phyloP scores from a whole-genome alignment of 2,888 invertebrate species.

The Morpho helenor region DNA sequence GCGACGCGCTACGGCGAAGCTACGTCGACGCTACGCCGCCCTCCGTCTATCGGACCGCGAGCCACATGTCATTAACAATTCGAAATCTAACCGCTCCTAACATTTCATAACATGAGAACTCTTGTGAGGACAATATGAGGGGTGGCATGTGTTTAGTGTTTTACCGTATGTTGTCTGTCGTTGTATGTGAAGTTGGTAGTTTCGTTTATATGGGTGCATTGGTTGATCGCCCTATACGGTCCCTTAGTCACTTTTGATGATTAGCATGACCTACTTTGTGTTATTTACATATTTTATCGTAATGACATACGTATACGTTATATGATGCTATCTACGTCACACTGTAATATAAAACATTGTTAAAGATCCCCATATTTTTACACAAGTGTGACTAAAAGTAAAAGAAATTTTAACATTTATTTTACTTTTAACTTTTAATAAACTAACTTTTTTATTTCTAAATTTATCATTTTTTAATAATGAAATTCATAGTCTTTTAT shows the following conservation, averaged over 20 bases:
- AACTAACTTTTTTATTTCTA: no score
- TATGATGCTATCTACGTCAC: constrained; percentile 48
- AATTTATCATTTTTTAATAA: no score
- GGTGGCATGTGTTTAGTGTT: constrained; percentile 48
- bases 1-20: constrained; percentile 51
- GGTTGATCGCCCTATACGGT: constrained; percentile 52
- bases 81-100: constrained; percentile 14
- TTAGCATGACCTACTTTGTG: constrained; percentile 48
- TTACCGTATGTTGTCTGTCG: constrained; percentile 48
- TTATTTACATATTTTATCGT: constrained; percentile 18
- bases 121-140: constrained; percentile 18
- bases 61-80: constrained; percentile 28
- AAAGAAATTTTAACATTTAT: no score
- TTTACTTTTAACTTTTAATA: no score
- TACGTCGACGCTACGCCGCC: constrained; percentile 47
- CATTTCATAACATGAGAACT: constrained; percentile 9
- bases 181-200: constrained; percentile 48
- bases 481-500: no score
- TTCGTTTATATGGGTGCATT: constrained; percentile 64
- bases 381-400: no score
- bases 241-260: constrained; percentile 58
- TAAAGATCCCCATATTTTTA: no score
- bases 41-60: constrained; percentile 42
- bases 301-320: constrained; percentile 23
- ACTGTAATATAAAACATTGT: background rate